A percentile compares a stretch with the other conserved stretches of the same genome.
Conservation (phyloP, 2,797 vertebrate species). For the Peromyscus melanophrys region DNA sequence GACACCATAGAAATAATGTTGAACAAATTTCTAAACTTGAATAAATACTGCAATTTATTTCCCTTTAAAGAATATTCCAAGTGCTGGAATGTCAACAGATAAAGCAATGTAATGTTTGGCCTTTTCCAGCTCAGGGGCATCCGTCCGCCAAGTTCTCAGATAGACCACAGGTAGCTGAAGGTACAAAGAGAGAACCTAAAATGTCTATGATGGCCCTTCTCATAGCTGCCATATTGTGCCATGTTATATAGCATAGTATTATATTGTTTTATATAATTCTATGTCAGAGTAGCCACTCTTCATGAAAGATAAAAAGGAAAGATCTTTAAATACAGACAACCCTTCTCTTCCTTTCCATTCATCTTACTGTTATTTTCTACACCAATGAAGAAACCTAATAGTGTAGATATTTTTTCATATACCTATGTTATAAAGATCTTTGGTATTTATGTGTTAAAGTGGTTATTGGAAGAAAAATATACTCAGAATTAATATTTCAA, state of each 20-base stretch:
- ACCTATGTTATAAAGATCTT: neutral
- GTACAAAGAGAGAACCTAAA: neutral
- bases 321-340: neutral
- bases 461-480: neutral
- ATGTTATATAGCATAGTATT: neutral
- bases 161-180: neutral
- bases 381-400: neutral
- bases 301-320: conserved; percentile 47
- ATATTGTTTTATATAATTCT: neutral
- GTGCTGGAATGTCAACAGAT: neutral
- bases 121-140: neutral
- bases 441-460: neutral
- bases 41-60: conserved; percentile 72
- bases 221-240: neutral
- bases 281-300: neutral
- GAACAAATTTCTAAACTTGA: conserved; percentile 79
- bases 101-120: conserved; percentile 43
- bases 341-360: neutral
- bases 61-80: conserved; percentile 72
- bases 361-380: neutral
- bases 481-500: conserved; percentile 36
- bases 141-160: neutral
- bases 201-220: neutral
- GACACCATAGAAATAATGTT: conserved; percentile 73
- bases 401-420: neutral